Percentiles rank a stretch among this genome's conserved stretches.
phyloP scores from a whole-genome alignment of 2,888 invertebrate genomes.

The Scotopteryx bipunctaria region DNA sequence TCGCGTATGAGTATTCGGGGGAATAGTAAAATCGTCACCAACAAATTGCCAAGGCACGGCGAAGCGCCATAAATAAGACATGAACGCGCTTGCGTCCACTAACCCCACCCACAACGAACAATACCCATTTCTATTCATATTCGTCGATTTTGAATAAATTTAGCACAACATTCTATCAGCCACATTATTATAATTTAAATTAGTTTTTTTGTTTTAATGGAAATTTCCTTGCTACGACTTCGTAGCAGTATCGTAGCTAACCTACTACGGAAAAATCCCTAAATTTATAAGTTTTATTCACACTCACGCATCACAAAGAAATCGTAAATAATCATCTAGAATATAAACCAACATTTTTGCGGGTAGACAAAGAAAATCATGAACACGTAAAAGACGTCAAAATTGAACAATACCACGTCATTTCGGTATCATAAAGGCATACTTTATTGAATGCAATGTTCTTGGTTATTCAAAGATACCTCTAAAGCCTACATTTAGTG shows the following conservation, averaged over 20 bases:
- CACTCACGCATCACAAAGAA: too few relatives aligned
- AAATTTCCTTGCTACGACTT: neutral
- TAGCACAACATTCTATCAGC: too few relatives aligned
- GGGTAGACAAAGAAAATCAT: neutral
- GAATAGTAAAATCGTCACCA: too few relatives aligned
- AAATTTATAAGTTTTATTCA: too few relatives aligned
- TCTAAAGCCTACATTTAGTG: constrained; percentile 27
- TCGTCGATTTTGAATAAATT: neutral
- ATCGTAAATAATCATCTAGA: too few relatives aligned
- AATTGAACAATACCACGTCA: neutral
- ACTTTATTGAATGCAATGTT: neutral
- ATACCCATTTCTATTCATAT: constrained; percentile 2
- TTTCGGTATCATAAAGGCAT: neutral
- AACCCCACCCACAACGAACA: constrained; percentile 6
- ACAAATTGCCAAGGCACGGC: neutral
- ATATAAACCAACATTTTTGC: neutral
- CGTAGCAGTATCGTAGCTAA: neutral
- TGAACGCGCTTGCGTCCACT: constrained; percentile 59
- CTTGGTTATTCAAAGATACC: constrained; percentile 13
- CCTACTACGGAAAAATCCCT: neutral
- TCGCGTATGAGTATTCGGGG: too few relatives aligned
- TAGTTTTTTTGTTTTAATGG: neutral
- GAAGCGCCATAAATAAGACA: constrained; percentile 59
- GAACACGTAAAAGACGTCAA: neutral
- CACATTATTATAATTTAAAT: too few relatives aligned